Evolutionary conservation across 1,140 invertebrate species (phyloP).

Genomic region (Tyrophagus putrescentiae): DNA sequence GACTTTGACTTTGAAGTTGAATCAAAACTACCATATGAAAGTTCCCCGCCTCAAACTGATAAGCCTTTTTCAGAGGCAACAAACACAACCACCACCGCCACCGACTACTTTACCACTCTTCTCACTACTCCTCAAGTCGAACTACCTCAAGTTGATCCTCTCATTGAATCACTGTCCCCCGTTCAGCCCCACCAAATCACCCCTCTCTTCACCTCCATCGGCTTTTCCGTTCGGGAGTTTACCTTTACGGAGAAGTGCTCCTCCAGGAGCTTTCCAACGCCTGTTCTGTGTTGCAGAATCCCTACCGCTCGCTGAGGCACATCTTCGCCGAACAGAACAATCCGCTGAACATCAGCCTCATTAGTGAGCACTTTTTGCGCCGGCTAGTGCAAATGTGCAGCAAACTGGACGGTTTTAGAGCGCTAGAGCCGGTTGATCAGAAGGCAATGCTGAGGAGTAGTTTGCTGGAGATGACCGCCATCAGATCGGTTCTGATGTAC

Average conservation of each 20-base stretch:
- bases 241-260: background rate
- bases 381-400: slow-evolving; percentile 81
- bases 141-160: no score
- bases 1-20: no score
- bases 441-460: slow-evolving; percentile 74
- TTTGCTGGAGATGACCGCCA: slow-evolving; percentile 79
- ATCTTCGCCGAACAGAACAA: background rate
- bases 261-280: background rate
- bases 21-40: no score
- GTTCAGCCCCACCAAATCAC: no score
- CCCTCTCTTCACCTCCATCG: no score
- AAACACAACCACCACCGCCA: no score
- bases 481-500: slow-evolving; percentile 71
- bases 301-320: background rate
- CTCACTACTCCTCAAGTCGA: no score
- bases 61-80: no score
- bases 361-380: slow-evolving; percentile 74
- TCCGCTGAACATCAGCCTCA: slow-evolving; percentile 63
- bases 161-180: no score
- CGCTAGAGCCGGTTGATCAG: slow-evolving; percentile 78
- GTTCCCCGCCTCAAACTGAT: no score
- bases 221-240: background rate
- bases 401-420: slow-evolving; percentile 69
- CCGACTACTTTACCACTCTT: no score
- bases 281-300: background rate